These are phyloP conservation scores for Rhaphigaster nebulosa DNA, from an alignment of 2,888 invertebrate species.

Conservation along the genomic window DNA sequence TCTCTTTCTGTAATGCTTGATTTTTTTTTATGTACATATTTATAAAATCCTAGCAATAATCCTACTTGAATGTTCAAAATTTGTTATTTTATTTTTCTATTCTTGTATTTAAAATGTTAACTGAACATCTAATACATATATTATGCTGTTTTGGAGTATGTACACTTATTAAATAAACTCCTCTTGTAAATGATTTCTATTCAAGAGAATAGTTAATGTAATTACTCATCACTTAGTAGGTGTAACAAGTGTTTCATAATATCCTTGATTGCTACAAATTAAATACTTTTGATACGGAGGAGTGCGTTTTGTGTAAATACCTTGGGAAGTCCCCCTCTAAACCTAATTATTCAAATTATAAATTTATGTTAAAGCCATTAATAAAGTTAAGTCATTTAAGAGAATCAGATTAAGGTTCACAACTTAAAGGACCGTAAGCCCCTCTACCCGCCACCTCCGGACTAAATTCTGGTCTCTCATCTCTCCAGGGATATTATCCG, in stretches of 20 bases:
- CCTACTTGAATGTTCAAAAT: too few species aligned
- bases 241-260: background rate
- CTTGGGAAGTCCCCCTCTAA: background rate
- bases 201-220: too few species aligned
- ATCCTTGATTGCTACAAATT: background rate
- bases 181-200: too few species aligned
- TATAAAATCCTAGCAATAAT: too few species aligned
- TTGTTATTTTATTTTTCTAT: too few species aligned
- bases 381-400: slow-evolving; percentile 36
- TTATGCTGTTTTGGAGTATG: too few species aligned
- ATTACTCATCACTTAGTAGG: too few species aligned
- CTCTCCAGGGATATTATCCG: background rate
- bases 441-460: background rate
- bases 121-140: too few species aligned
- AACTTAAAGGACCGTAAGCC: background rate
- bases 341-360: slow-evolving; percentile 28
- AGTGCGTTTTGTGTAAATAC: background rate
- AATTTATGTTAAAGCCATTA: slow-evolving; percentile 39
- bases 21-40: too few species aligned
- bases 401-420: slow-evolving; percentile 28
- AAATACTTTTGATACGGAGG: background rate
- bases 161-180: too few species aligned
- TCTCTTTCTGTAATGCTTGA: too few species aligned
- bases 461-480: background rate
- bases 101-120: too few species aligned